Base-by-base conservation (phyloP, 2,888 invertebrate species). In the Amphiduros pacificus region DNA sequence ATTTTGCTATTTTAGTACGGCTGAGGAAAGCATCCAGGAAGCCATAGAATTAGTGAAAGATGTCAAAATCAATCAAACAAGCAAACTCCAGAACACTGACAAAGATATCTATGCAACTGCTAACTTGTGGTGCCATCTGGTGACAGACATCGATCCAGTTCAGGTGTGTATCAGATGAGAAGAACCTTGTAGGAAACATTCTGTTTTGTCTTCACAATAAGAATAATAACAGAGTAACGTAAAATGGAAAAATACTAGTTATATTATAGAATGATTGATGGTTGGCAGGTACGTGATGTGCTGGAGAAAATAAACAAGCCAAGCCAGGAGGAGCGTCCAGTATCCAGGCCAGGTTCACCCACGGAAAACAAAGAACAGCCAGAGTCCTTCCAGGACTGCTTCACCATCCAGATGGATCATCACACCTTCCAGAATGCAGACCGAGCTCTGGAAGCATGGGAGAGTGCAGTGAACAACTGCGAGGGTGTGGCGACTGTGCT, bases 351-450 rank as follows among this genome's bases (percentile, higher is more conserved):
- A n/a, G n/a, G n/a, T n/a, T n/a, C n/a, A n/a, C n/a, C n/a, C n/a
- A n/a, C n/a, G n/a, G n/a, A n/a, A n/a, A n/a, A n/a, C n/a, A n/a
- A n/a, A n/a, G n/a, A n/a, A n/a, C n/a, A n/a, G n/a, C 44, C 44
- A 11, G 50, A 31, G 24, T 31, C 31, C 26, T 58, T 50, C 58
- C 58, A 58, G 22, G 58, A 58, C 32, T 58, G 58, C 36, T 58
- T 44, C 36, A 58, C 58, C 22, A 28, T 58, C n/a, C n/a, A 49
- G 26, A 58, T 58, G 58, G 58, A 58, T 5, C 55, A 11, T 27
- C 26, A 51, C 9, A 20, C 26, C 48, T 28, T 27, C 56, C 27
- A 41, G 14, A 44, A 32, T 28, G 50, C 50, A 17, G 58, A 58
- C 40, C 24, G 22, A 2, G 58, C 58, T n/a, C 32, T 49, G 51